Evolutionary conservation across 1,140 invertebrate genomes (phyloP).

Genomic region (Drosophila sp.): DNA sequence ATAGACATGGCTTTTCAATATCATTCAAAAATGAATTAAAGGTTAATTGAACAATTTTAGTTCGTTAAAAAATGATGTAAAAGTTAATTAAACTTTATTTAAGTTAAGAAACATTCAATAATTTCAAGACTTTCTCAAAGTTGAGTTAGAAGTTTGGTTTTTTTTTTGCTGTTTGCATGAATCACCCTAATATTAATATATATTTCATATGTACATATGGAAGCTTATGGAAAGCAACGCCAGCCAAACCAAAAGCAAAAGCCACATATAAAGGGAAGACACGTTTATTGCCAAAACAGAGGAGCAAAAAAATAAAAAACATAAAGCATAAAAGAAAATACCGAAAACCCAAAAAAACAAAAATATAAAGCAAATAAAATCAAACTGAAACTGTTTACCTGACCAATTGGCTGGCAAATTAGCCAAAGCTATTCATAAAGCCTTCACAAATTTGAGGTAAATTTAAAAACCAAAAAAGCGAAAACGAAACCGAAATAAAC

Average conservation of each 20-base stretch:
- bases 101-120: too few species aligned
- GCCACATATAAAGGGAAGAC: conserved; percentile 21
- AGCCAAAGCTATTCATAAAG: conserved; percentile 12
- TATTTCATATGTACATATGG: not conserved
- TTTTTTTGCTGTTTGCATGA: not conserved
- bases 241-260: conserved; percentile 3
- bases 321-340: conserved; percentile 25
- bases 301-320: conserved; percentile 41
- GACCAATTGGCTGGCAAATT: conserved; percentile 45
- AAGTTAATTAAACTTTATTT: too few species aligned
- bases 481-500: not conserved
- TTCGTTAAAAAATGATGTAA: too few species aligned
- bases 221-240: conserved; percentile 1
- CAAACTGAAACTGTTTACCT: conserved; percentile 42
- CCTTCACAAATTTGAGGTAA: conserved; percentile 7
- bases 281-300: conserved; percentile 47
- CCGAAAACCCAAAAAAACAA: not conserved
- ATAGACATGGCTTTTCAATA: too few species aligned
- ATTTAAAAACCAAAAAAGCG: not conserved
- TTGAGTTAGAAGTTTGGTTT: not conserved
- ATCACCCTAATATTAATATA: conserved; percentile 4
- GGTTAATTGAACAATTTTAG: too few species aligned
- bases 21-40: too few species aligned
- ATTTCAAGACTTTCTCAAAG: too few species aligned
- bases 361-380: conserved; percentile 16